Evolutionary conservation across 2,113 vertebrate genomes (phyloP).

Genomic region (Tragelaphus imberbis): DNA sequence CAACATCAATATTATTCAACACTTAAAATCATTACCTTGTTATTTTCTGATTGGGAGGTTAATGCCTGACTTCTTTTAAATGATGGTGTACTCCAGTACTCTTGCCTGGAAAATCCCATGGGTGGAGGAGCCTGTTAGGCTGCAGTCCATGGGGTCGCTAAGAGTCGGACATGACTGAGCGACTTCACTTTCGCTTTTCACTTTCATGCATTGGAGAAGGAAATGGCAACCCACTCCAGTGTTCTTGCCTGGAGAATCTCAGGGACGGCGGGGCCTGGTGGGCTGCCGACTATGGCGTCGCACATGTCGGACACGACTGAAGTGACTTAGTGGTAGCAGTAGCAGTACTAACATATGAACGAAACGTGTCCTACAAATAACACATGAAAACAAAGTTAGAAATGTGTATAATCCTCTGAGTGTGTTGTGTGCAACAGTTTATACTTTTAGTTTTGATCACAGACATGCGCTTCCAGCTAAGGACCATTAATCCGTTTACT

Average conservation of each 20-base stretch:
- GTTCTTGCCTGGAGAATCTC: too few relatives aligned
- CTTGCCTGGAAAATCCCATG: too few relatives aligned
- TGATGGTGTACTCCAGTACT: not conserved
- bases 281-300: too few relatives aligned
- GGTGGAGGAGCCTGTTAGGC: too few relatives aligned
- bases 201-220: too few relatives aligned
- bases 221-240: too few relatives aligned
- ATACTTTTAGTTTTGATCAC: slow-evolving; percentile 65
- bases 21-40: slow-evolving; percentile 64
- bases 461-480: slow-evolving; percentile 69
- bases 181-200: too few relatives aligned
- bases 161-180: too few relatives aligned
- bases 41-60: slow-evolving; percentile 72
- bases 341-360: slow-evolving; percentile 65
- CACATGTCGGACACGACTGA: too few relatives aligned
- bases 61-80: slow-evolving; percentile 66
- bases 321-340: too few relatives aligned
- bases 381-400: slow-evolving; percentile 72
- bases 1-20: slow-evolving; percentile 63
- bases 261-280: too few relatives aligned
- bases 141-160: too few relatives aligned
- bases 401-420: slow-evolving; percentile 59
- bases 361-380: slow-evolving; percentile 74
- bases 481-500: slow-evolving; percentile 77
- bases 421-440: slow-evolving; percentile 68